Conservation (phyloP, 2,888 invertebrate genomes). For the Drosophila demipolita region DNA sequence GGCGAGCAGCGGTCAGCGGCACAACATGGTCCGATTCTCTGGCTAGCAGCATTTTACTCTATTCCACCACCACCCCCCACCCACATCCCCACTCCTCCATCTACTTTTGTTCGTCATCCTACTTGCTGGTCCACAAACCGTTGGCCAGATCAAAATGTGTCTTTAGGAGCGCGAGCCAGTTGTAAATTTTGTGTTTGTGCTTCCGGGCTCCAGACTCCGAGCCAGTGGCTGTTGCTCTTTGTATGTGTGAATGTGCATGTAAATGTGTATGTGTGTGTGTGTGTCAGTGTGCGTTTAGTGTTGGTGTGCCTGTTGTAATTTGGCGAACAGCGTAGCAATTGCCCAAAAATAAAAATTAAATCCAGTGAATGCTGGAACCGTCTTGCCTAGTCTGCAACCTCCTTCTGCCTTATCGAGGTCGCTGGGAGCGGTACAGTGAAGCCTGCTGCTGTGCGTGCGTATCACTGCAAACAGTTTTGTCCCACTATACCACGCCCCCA, state of each 20-base stretch:
- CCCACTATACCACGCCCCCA: constrained; percentile 10
- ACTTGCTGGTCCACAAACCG: constrained; percentile 18
- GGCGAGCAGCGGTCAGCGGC: constrained; percentile 42
- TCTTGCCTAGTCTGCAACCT: constrained; percentile 26
- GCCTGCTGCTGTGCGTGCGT: constrained; percentile 59
- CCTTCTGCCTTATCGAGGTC: constrained; percentile 57
- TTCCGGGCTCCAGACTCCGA: constrained; percentile 55
- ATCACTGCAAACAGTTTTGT: constrained; percentile 39
- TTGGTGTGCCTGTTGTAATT: constrained; percentile 66
- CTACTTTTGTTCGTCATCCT: not conserved
- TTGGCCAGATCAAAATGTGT: constrained; percentile 57
- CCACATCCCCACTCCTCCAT: too few species aligned
- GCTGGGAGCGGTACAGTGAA: constrained; percentile 38
- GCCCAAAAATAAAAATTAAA: constrained; percentile 40
- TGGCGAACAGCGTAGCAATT: constrained; percentile 63
- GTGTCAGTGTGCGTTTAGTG: constrained; percentile 14
- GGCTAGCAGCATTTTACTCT: not conserved
- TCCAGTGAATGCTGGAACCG: constrained; percentile 41
- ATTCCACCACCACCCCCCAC: not conserved
- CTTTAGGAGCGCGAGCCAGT: constrained; percentile 52
- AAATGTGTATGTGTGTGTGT: constrained; percentile 2
- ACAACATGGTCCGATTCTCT: constrained; percentile 12
- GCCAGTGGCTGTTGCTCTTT: constrained; percentile 25
- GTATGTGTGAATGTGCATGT: not conserved
- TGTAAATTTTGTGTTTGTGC: constrained; percentile 61